Evolutionary conservation across 2,888 invertebrate species (phyloP), one percentile per base, ranked within the genome.

Genomic region (Microplitis manilae): DNA sequence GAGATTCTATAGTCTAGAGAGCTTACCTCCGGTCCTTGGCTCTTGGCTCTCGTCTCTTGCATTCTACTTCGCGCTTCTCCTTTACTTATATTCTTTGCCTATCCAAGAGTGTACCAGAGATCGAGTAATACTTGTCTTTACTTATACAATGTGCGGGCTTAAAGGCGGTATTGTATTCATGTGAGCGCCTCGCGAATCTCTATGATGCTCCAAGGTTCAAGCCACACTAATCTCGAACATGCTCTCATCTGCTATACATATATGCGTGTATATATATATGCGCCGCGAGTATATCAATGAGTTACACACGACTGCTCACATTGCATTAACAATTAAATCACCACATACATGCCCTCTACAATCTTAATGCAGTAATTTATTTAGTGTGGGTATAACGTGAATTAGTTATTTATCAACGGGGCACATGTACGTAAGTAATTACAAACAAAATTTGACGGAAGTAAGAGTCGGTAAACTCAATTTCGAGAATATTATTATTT

Each of bases 11-110:
- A 65, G n/a, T 50, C 50, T 50, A 30, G 40, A 68, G 60, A 40
- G 50, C 68, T 59, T 61, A 68, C 74, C 50, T 50, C 39, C 30
- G 30, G 2, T 30, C 2, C 30, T 30, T 30, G 30, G 30, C 30
- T 67, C 74, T 75, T 59, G 60, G 60, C 39, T 61, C 50, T 40
- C 17, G 8, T 39, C 68, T 60, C n/a, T n/a, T 61, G 9, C 39
- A 68, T 68, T 30, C 6, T 5, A 7, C 20, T 73, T 62, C 30
- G 64, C 41, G 15, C 61, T 50, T 62, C 13, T 50, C 41, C 39
- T n/a, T 15, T 17, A 13, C 64, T 73, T 38, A 65, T 65, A 65
- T 30, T 65, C 38, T 8, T 20, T 13, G 50, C 50, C 50, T 50
- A 50, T 50, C 50, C 50, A 50, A 50, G 50, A 50, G 50, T 50